Conservation (phyloP, 2,888 invertebrate species). For the Griposia aprilina region DNA sequence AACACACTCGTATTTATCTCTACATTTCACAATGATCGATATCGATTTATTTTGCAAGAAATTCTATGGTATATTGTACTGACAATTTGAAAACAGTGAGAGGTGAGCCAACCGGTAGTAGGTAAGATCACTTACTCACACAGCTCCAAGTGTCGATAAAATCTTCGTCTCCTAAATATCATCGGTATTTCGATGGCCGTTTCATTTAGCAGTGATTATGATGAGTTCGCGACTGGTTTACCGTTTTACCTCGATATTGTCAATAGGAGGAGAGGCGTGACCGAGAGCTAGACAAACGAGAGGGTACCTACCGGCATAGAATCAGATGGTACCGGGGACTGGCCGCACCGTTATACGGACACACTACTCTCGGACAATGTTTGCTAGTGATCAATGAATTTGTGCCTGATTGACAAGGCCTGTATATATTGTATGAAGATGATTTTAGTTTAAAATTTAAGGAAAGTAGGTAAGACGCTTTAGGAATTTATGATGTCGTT, state of each 20-base stretch:
- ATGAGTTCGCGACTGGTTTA: conserved; percentile 49
- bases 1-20: conserved; percentile 7
- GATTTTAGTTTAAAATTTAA: background rate
- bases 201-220: conserved; percentile 53
- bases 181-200: conserved; percentile 26
- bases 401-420: conserved; percentile 5
- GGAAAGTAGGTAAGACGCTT: background rate
- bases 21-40: background rate
- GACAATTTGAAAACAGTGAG: background rate
- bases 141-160: conserved; percentile 9
- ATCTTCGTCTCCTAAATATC: conserved; percentile 3
- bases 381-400: conserved; percentile 46
- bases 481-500: too few relatives aligned
- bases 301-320: conserved; percentile 24
- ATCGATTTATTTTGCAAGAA: background rate
- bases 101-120: conserved; percentile 3
- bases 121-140: background rate
- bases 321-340: conserved; percentile 46
- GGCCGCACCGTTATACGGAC: conserved; percentile 66
- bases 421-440: background rate
- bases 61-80: background rate
- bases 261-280: conserved; percentile 47
- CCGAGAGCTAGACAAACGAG: conserved; percentile 63
- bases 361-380: conserved; percentile 43
- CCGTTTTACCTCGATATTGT: conserved; percentile 57